phyloP scores from a whole-genome alignment of 1,140 invertebrate species.

The Parapsyche elsis region DNA sequence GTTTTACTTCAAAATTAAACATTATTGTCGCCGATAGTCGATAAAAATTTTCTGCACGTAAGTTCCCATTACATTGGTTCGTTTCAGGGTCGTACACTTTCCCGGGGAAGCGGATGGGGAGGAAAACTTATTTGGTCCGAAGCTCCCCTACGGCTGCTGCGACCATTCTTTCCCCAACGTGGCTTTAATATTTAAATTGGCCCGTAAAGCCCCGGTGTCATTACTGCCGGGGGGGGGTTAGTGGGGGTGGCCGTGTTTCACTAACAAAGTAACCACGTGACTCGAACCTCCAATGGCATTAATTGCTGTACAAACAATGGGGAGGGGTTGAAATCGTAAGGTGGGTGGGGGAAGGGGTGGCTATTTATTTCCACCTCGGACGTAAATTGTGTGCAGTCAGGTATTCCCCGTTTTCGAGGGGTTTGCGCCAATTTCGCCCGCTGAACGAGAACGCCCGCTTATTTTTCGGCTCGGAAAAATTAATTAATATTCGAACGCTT shows the following conservation, averaged over 20 bases:
- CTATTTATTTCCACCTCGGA: conserved; percentile 49
- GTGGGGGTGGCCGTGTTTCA: conserved; percentile 30
- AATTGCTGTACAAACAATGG: conserved; percentile 54
- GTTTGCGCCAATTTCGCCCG: neutral
- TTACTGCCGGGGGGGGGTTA: conserved; percentile 24
- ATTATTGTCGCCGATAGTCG: no score
- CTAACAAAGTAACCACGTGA: conserved; percentile 55
- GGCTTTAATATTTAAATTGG: conserved; percentile 50
- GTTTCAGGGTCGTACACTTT: no score
- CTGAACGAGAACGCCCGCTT: neutral
- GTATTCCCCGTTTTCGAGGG: conserved; percentile 22
- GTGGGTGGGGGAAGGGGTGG: conserved; percentile 13
- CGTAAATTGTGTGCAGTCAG: conserved; percentile 52
- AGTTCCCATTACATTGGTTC: no score
- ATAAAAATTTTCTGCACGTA: no score
- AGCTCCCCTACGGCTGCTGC: neutral
- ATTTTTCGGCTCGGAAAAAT: conserved; percentile 5
- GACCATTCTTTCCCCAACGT: conserved; percentile 7
- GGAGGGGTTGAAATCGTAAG: conserved; percentile 1
- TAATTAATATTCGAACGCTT: conserved; percentile 14
- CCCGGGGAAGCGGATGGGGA: neutral
- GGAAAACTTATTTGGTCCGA: conserved; percentile 4
- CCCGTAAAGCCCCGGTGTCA: conserved; percentile 46
- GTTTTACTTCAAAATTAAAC: no score
- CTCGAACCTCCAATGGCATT: conserved; percentile 52